These are phyloP conservation scores for Pandemis corylana DNA, from an alignment of 2,888 invertebrate species.

Conservation along the genomic window DNA sequence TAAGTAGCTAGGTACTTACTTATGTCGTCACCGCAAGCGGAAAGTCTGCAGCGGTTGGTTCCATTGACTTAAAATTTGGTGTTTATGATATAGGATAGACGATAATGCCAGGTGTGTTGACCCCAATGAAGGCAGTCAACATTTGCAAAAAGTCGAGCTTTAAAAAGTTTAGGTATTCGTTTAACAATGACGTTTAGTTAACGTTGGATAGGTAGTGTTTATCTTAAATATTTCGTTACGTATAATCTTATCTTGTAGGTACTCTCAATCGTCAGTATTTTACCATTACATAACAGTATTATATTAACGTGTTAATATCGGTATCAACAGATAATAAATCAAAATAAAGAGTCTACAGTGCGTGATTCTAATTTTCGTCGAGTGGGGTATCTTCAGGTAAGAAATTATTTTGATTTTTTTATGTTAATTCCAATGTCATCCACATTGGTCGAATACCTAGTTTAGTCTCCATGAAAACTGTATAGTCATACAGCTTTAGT, in stretches of 20 bases:
- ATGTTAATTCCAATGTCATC: too few species aligned
- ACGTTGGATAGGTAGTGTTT: not conserved
- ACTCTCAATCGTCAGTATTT: not conserved
- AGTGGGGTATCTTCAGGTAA: not conserved
- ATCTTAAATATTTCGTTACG: not conserved
- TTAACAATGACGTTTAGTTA: not conserved
- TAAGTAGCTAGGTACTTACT: too few species aligned
- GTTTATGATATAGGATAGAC: too few species aligned
- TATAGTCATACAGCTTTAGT: not conserved
- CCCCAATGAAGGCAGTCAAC: not conserved
- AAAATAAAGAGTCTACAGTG: constrained; percentile 12
- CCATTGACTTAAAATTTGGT: too few species aligned
- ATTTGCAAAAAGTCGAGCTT: not conserved
- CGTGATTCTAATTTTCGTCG: not conserved
- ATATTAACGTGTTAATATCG: not conserved
- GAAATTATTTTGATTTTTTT: too few species aligned
- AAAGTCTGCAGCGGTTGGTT: too few species aligned
- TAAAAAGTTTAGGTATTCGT: not conserved
- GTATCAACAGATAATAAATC: not conserved
- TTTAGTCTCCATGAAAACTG: not conserved
- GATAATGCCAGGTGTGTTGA: not conserved
- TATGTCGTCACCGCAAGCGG: too few species aligned
- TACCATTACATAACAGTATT: not conserved
- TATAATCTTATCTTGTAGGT: not conserved
- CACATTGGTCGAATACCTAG: too few species aligned